phyloP scores from a whole-genome alignment of 2,888 invertebrate species.

The Laspeyria flexula region DNA sequence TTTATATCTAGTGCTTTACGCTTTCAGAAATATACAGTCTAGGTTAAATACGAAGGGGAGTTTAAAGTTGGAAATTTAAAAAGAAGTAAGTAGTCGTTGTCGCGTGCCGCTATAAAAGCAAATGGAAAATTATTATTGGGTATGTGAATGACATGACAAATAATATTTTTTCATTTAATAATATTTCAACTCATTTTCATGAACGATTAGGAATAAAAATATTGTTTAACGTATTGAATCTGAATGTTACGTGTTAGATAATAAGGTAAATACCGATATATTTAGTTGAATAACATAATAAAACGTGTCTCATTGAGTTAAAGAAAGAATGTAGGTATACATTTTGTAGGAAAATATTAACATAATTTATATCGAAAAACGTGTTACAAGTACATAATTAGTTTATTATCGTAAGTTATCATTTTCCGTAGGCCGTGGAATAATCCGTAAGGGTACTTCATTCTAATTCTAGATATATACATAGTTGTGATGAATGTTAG shows the following conservation, averaged over 20 bases:
- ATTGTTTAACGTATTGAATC: slow-evolving; percentile 53
- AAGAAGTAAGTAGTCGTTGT: too few relatives aligned
- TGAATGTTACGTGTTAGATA: slow-evolving; percentile 40
- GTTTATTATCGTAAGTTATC: slow-evolving; percentile 16
- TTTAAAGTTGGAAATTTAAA: neutral
- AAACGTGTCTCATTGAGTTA: slow-evolving; percentile 26
- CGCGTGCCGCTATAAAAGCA: too few relatives aligned
- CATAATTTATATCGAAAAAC: slow-evolving; percentile 29
- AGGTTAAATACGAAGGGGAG: neutral
- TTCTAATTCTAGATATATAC: slow-evolving; percentile 10
- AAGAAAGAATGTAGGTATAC: slow-evolving; percentile 24
- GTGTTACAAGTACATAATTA: slow-evolving; percentile 16
- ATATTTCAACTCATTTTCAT: too few relatives aligned
- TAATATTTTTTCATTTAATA: too few relatives aligned
- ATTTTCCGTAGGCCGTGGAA: slow-evolving; percentile 6
- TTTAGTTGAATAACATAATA: too few relatives aligned
- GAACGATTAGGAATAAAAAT: neutral
- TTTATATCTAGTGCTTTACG: neutral
- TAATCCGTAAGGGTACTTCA: slow-evolving; percentile 5
- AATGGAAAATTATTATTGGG: too few relatives aligned
- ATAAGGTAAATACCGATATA: slow-evolving; percentile 36
- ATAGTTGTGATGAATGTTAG: neutral
- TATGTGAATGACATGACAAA: too few relatives aligned
- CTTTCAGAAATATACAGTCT: neutral
- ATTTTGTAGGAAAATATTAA: slow-evolving; percentile 30